These are phyloP conservation scores for Nestor notabilis DNA, from an alignment of 2,113 vertebrate genomes.

Conservation along the genomic window DNA sequence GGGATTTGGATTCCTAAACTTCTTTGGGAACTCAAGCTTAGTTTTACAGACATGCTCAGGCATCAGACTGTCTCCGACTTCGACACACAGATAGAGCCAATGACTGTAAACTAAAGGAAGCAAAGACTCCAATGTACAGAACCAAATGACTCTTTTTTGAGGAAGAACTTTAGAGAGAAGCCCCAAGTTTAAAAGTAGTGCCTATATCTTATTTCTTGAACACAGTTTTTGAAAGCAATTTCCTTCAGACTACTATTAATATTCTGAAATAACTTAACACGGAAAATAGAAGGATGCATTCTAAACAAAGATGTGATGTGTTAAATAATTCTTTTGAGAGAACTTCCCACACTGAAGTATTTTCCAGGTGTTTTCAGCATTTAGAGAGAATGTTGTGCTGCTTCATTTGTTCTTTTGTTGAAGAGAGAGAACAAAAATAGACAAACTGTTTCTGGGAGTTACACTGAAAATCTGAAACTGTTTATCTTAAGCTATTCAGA, in stretches of 20 bases:
- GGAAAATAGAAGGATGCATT: neutral
- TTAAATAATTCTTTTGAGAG: neutral
- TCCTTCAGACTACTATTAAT: neutral
- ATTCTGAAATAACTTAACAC: neutral
- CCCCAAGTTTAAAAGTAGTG: neutral
- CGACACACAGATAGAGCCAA: neutral
- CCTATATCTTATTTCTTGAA: neutral
- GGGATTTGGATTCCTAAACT: neutral
- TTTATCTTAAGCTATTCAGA: neutral
- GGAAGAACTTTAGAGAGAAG: neutral
- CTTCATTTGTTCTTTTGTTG: neutral
- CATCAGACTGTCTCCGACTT: neutral
- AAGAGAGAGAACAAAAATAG: neutral
- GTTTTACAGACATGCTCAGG: neutral
- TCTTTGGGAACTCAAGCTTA: neutral
- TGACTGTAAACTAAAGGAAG: neutral
- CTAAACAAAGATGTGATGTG: neutral
- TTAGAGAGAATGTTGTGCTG: neutral
- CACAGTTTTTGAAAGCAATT: neutral
- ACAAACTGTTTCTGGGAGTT: neutral
- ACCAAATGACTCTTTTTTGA: neutral
- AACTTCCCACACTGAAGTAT: neutral
- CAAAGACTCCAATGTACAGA: neutral
- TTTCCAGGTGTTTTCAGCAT: neutral
- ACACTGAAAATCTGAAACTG: neutral